Conservation (phyloP, 2,888 invertebrate genomes). For the Liopterus haemorrhoidalis region DNA sequence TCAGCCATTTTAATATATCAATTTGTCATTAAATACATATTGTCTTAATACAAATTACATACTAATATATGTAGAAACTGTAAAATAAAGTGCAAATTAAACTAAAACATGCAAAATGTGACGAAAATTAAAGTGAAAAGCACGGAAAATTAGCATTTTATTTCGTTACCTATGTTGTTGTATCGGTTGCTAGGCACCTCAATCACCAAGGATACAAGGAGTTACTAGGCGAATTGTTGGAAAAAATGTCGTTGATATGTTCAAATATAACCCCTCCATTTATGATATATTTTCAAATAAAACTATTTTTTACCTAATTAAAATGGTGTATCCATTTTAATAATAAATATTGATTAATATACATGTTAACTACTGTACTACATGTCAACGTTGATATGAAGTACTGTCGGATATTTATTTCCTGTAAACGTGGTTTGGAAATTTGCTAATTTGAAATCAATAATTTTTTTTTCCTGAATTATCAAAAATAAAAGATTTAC, state of each 20-base stretch:
- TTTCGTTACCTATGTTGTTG: slow-evolving; percentile 44
- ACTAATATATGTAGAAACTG: slow-evolving; percentile 27
- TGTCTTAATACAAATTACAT: slow-evolving; percentile 13
- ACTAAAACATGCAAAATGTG: slow-evolving; percentile 13
- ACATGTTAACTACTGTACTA: no score
- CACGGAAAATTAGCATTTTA: slow-evolving; percentile 26
- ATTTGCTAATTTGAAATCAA: no score
- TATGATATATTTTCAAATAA: no score
- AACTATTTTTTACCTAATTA: no score
- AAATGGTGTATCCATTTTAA: no score
- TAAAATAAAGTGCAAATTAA: slow-evolving; percentile 25
- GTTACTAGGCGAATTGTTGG: slow-evolving; percentile 35
- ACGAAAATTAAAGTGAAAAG: slow-evolving; percentile 20
- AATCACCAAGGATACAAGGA: slow-evolving; percentile 48
- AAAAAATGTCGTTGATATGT: slow-evolving; percentile 19
- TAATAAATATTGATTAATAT: no score
- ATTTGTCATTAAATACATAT: slow-evolving; percentile 31
- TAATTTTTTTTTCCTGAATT: no score
- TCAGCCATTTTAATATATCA: slow-evolving; percentile 40
- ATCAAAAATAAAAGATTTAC: no score
- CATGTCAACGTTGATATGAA: no score
- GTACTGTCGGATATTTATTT: no score
- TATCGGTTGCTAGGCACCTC: slow-evolving; percentile 49
- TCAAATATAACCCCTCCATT: no score
- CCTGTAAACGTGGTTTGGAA: no score